Evolutionary conservation across 1,140 invertebrate genomes (phyloP).

Genomic region (Drosophila lacertosa): DNA sequence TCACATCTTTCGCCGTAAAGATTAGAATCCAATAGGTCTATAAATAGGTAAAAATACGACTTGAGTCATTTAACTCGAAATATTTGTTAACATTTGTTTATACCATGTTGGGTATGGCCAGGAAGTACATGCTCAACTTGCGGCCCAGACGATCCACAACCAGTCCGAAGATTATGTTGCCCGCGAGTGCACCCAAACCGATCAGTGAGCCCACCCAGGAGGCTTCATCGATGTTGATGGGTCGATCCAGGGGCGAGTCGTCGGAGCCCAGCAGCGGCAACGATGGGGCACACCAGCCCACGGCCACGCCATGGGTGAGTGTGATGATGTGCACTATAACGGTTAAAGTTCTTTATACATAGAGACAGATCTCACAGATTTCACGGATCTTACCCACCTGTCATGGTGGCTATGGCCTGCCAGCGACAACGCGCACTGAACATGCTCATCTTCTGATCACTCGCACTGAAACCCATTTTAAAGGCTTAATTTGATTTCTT

Average conservation of each 20-base stretch:
- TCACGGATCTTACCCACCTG: constrained; percentile 52
- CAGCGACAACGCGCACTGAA: constrained; percentile 67
- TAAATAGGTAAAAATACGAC: neutral
- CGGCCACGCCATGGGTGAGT: constrained; percentile 58
- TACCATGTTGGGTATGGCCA: constrained; percentile 74
- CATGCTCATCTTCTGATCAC: constrained; percentile 43
- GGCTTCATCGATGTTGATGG: constrained; percentile 59
- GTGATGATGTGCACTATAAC: constrained; percentile 69
- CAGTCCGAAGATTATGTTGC: constrained; percentile 65
- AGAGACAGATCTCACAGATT: neutral
- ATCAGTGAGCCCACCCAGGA: constrained; percentile 73
- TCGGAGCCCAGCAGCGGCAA: constrained; percentile 53
- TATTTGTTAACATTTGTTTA: no score
- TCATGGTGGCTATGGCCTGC: constrained; percentile 69
- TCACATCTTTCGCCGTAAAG: constrained; percentile 61
- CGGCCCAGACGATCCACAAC: constrained; percentile 66
- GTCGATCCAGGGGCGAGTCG: constrained; percentile 40
- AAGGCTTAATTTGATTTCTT: neutral
- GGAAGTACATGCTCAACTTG: constrained; percentile 66
- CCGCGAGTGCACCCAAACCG: constrained; percentile 60
- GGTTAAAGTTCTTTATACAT: neutral
- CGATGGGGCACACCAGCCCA: constrained; percentile 67
- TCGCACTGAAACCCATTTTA: constrained; percentile 49
- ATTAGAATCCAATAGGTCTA: constrained; percentile 74
- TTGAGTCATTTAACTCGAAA: constrained; percentile 35